Percentiles rank a stretch among this genome's conserved stretches.
Conservation (phyloP, 2,888 invertebrate species). For the Halocaridina rubra region DNA sequence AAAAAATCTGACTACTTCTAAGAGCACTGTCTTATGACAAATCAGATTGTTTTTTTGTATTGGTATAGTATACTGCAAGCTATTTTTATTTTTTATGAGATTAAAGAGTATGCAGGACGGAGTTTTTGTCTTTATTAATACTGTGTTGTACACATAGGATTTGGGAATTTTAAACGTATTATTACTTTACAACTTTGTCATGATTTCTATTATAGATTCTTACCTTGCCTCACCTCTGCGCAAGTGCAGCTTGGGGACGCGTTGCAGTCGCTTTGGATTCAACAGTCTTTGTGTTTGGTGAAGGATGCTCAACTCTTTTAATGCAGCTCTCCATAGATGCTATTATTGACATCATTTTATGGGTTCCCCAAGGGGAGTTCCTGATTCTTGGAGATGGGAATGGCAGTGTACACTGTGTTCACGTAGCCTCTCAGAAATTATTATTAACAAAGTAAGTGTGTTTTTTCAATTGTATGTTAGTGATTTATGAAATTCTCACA, state of each 20-base stretch:
- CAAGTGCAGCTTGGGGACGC: conserved; percentile 33
- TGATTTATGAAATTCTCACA: no score
- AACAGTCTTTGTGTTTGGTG: conserved; percentile 54
- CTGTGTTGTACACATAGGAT: no score
- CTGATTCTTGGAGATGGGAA: conserved; percentile 44
- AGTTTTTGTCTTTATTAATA: no score
- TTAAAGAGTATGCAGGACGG: no score
- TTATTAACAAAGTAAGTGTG: conserved; percentile 50
- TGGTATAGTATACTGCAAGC: no score
- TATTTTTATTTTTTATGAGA: no score
- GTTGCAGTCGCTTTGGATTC: conserved; percentile 51
- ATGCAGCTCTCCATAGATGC: conserved; percentile 42
- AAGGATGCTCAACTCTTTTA: conserved; percentile 48
- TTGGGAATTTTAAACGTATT: no score
- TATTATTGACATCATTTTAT: conserved; percentile 38
- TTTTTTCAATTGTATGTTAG: background rate
- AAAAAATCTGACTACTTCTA: no score
- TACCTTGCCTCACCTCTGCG: conserved; percentile 10
- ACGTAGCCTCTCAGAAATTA: conserved; percentile 42
- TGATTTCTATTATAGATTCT: background rate
- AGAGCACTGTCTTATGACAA: no score
- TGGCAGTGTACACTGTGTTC: conserved; percentile 52
- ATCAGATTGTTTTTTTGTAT: no score
- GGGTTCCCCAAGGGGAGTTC: conserved; percentile 50
- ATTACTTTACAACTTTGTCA: no score